Base-by-base conservation (phyloP, 2,888 invertebrate species). In the Oeneis ivallda region DNA sequence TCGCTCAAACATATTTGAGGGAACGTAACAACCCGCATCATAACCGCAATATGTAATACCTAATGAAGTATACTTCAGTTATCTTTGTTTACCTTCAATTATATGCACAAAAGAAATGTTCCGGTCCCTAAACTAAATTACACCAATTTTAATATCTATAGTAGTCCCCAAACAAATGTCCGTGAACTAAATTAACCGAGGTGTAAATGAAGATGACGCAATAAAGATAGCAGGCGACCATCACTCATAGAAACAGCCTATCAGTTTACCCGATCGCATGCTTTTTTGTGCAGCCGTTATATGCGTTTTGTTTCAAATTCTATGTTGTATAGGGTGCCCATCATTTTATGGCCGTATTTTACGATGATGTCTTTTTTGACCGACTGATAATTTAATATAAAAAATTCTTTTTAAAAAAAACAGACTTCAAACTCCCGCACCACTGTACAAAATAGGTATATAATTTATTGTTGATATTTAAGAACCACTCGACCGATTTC, bases 221-320 rank as follows among this genome's bases (percentile, higher is more conserved):
- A 74, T 73, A 71, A 70, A 72, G 72, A 74, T 73, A 75, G 45
- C 43, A 54, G 53, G 49, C 58, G 41, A 63, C 56, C 65, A 73
- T 72, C 72, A 67, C 65, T 72, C 70, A 70, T 65, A 64, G 47
- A 54, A 63, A 62, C 43, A 49, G 37, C 62, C 64, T 71, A 73
- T 72, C 74, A 49, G 66, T 68, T 70, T 62, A 63, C 70, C 67
- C 64, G 63, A 75, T 74, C 74, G 67, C 62, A 62, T 60, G 32
- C 59, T 64, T 72, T 72, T 72, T 67, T 71, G 69, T 70, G 63
- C 53, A 62, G 65, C 71, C 69, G 66, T 66, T 63, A 37, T 63
- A 37, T 54, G 17, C 45, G 49, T 45, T 39, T 45, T 60, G 62
- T 64, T 62, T 64, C 17, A 57, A 50, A 62, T 62, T 49, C 17